Conservation (phyloP, 2,888 invertebrate species). For the Alcis repandata region DNA sequence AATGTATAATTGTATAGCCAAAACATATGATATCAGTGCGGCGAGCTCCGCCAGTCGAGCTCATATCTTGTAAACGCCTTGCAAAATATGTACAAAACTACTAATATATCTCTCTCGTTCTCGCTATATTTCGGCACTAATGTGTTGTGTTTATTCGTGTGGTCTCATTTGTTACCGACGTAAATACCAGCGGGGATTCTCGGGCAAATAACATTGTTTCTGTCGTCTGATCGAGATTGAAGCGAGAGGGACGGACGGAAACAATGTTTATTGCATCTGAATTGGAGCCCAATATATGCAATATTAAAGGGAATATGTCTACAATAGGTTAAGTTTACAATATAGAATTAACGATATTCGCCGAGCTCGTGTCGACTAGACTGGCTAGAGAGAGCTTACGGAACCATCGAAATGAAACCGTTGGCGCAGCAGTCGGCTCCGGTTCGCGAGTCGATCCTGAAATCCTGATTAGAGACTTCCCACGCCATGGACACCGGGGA, state of each 20-base stretch:
- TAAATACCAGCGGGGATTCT: background rate
- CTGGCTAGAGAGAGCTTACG: conserved; percentile 46
- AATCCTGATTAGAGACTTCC: background rate
- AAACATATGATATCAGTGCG: conserved; percentile 7
- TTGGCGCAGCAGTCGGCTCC: background rate
- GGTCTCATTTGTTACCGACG: background rate
- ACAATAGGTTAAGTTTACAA: conserved; percentile 24
- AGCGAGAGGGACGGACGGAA: background rate
- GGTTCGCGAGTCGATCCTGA: too few species aligned
- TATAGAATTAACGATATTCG: conserved; percentile 22
- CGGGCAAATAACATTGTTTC: background rate
- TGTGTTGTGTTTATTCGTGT: background rate
- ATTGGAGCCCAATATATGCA: conserved; percentile 3
- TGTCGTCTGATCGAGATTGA: background rate
- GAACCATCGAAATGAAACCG: conserved; percentile 12
- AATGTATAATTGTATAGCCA: conserved; percentile 1
- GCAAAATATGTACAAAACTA: conserved; percentile 1
- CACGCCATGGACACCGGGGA: too few species aligned
- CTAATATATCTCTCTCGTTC: background rate
- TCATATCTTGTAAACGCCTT: conserved; percentile 9
- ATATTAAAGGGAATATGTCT: conserved; percentile 11
- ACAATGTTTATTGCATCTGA: background rate
- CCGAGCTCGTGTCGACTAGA: conserved; percentile 33
- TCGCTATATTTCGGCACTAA: conserved; percentile 13
- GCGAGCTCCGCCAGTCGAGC: conserved; percentile 19